Conservation (phyloP, 2,797 vertebrate species). For the Periparus ater region DNA sequence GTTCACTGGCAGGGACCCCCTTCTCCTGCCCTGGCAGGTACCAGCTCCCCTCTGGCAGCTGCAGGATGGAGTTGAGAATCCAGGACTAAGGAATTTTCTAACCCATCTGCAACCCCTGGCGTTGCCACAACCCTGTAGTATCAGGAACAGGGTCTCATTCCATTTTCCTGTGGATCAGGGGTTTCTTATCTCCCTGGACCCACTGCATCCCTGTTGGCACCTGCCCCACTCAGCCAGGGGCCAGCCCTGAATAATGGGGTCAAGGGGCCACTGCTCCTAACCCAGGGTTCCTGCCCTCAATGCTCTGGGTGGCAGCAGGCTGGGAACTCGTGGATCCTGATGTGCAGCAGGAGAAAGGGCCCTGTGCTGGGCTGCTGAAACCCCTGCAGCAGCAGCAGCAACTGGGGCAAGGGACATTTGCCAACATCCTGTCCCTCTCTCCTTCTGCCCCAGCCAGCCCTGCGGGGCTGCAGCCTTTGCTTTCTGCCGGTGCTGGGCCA, state of each 20-base stretch:
- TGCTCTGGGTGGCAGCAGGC: accelerated
- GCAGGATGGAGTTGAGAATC: background rate
- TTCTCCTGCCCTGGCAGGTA: background rate
- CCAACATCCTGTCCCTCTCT: background rate
- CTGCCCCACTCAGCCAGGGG: background rate
- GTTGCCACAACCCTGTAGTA: background rate
- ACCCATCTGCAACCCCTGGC: background rate
- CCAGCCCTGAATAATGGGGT: background rate
- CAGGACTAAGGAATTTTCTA: background rate
- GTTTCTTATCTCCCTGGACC: background rate
- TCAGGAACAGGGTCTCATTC: background rate
- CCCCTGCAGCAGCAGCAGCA: too few relatives aligned
- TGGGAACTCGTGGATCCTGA: background rate
- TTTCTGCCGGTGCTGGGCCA: background rate
- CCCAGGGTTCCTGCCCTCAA: accelerated
- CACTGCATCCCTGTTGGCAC: background rate
- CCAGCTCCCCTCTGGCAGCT: background rate
- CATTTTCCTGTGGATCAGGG: background rate
- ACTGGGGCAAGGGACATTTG: background rate
- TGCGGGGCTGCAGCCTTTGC: background rate
- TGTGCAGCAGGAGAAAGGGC: background rate
- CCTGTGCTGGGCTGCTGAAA: background rate
- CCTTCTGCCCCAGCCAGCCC: background rate
- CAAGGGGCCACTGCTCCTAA: background rate
- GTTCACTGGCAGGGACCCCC: too few relatives aligned